Base-by-base conservation (phyloP, 2,888 invertebrate genomes). In the Plutella xylostella region DNA sequence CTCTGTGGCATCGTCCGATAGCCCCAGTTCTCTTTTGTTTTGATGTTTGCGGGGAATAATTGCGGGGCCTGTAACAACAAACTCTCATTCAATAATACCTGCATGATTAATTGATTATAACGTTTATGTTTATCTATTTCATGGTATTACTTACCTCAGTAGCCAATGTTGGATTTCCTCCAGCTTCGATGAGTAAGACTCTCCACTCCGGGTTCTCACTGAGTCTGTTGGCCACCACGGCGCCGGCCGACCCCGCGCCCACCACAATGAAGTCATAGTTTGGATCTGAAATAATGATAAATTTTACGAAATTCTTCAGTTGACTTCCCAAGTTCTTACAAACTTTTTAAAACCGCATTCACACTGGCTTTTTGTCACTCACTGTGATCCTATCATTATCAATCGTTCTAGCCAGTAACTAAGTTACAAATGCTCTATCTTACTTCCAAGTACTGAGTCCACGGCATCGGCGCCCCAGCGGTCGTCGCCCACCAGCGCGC, bases 191-290 rank as follows among this genome's bases (percentile, higher is more conserved):
- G 2, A 89, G 66, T 6, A 89, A 62, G 1, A 88, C 87, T 48
- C 71, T 86, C 87, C 88, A 88, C 18, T 79, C 65, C 0, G 85
- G 72, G 43, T 86, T 72, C 56, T 88, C 89, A 35, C 86, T 85
- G 1, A 89, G 65, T 25, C 90, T 72, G 55, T 87, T 89, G 1
- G 87, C 89, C 1, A 90, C 57, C 3, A 89, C 88, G 1, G 87
- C 82, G 1, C 89, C 89, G 0, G 89, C 89, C 0, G 89, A 88
- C 0, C 90, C 90, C 1, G 85, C 88, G 0, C 90, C 90, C 4
- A 90, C 77, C 19, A 88, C 76, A 17, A 88, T 69, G 56, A 88
- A 91, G 54, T 88, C 89, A 53, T 88, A 88, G 50, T 86, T 83
- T 2, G 73, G 72, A 55, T 74, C 75, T 53, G 54, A 35, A 53